Conservation (phyloP, 35 echinoderm and acorn worm species). For the Eucidaris tribuloides region DNA sequence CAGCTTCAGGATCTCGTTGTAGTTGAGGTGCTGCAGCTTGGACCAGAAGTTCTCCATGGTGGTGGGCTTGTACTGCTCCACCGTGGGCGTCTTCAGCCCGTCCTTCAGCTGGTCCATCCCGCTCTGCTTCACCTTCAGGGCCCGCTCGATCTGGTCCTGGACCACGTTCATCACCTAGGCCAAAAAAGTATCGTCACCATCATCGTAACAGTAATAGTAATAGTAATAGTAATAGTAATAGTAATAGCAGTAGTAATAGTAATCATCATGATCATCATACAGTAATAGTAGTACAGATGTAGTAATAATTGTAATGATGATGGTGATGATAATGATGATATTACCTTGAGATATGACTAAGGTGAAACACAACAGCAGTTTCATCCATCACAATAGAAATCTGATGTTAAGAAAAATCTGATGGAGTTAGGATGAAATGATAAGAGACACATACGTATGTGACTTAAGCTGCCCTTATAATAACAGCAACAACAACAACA, state of each 20-base stretch:
- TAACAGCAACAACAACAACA: no score
- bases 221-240: background rate
- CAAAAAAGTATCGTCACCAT: no score
- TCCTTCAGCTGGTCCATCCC: background rate
- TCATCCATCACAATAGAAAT: no score
- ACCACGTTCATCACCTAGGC: slow-evolving; percentile 88
- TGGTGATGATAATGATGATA: no score
- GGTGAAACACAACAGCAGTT: no score
- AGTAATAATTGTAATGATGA: no score
- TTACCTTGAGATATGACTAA: no score
- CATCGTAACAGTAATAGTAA: background rate
- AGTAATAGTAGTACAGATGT: background rate
- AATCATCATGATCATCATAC: background rate
- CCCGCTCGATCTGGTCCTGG: slow-evolving; percentile 81
- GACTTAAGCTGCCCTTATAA: no score
- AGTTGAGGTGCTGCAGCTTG: slow-evolving; percentile 72
- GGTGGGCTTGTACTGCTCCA: slow-evolving; percentile 53
- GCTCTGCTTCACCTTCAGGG: slow-evolving; percentile 46
- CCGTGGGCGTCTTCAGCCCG: background rate
- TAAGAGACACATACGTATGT: no score
- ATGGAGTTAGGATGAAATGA: no score
- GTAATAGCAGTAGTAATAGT: background rate
- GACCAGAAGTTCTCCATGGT: slow-evolving; percentile 79
- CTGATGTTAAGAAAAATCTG: no score
- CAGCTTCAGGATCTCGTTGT: slow-evolving; percentile 73